Evolutionary conservation across 53 echinoderm and acorn worm genomes (phyloP), one percentile per base, ranked within the genome.

Genomic region (Arbacia lixula): DNA sequence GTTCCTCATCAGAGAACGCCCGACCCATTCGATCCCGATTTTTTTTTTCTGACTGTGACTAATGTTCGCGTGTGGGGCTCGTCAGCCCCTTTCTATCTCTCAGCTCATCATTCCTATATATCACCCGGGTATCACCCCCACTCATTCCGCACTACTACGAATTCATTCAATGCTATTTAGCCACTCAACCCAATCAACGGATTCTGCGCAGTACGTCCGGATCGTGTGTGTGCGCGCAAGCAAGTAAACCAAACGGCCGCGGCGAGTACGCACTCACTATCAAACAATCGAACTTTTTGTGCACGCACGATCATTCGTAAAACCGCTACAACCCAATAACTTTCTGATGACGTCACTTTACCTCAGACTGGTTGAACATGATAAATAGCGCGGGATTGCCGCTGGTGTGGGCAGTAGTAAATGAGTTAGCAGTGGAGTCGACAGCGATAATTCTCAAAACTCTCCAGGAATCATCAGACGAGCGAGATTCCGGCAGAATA

Each of bases 291-390:
- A n/a, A n/a, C n/a, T n/a, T n/a, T n/a, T n/a, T n/a, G n/a, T n/a
- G n/a, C 19, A 50, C 50, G 17, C 12, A 50, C 50, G 12, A 50
- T 17, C 19, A 50, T 14, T 62, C 34, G 4, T 32, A 30, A 68
- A 68, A 68, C 38, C 68, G 40, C 68, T 38, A 68, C 71, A 24
- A 37, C 71, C 46, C 46, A 19, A 71, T 71, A 71, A 71, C 43
- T 71, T 71, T 28, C 16, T 28, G 12, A 49, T 71, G 71, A 71
- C 71, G 46, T 71, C 71, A 71, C 71, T 26, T 17, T 19, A 19
- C 20, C 36, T 37, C 17, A 24, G 3, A 38, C 66, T 36, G 50
- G 17, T 12, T 38, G 22, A 36, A 66, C 36, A 66, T 66, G 38
- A 36, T 3, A 17, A 38, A 19, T 36, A 37, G 28, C 66, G 11